Evolutionary conservation across 1,140 invertebrate species (phyloP), one percentile per base, ranked within the genome.

Genomic region (Tribolium madens): DNA sequence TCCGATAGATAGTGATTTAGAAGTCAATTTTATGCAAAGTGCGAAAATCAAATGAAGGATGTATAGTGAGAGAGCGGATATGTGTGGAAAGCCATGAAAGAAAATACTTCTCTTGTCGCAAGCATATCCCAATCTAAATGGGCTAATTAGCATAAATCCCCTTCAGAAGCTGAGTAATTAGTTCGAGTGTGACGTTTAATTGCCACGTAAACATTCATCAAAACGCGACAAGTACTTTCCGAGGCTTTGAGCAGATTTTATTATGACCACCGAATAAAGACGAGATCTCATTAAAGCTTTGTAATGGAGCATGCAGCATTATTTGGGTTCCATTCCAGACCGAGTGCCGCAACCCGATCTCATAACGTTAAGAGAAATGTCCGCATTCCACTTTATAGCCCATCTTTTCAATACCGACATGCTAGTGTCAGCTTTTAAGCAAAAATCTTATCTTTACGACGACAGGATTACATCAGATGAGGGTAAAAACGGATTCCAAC

Each of bases 11-110:
- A 64, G 57, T 71, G 68, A 71, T 71, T 71, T 71, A 48, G 68
- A 71, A 71, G 68, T 47, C 68, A 71, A 71, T 71, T 71, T 71
- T 71, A 71, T 71, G 68, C 68, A 71, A 71, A 71, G 68, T 71
- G 68, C 15, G 47, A 50, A 50, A 71, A 71, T 71, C 68, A 71
- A 71, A 71, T 71, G 68, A 71, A 71, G 68, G 36, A 71, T 71
- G 68, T 71, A 26, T 71, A 50, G 68, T 47, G 46, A 18, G 14
- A 47, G 47, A 50, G 42, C 18, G 68, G 68, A 71, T 42, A 36
- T 71, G 36, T 71, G 68, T 71, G 68, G 36, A 71, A 64, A 64
- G 57, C 57, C 26, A 64, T 64, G 57, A 64, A 64, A 64, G 57
- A 64, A 64, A 64, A 33, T 64, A 64, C 21, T 64, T 42, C 52